These are phyloP conservation scores for Eurytemora carolleeae DNA, from an alignment of 1,140 invertebrate species.

Conservation along the genomic window DNA sequence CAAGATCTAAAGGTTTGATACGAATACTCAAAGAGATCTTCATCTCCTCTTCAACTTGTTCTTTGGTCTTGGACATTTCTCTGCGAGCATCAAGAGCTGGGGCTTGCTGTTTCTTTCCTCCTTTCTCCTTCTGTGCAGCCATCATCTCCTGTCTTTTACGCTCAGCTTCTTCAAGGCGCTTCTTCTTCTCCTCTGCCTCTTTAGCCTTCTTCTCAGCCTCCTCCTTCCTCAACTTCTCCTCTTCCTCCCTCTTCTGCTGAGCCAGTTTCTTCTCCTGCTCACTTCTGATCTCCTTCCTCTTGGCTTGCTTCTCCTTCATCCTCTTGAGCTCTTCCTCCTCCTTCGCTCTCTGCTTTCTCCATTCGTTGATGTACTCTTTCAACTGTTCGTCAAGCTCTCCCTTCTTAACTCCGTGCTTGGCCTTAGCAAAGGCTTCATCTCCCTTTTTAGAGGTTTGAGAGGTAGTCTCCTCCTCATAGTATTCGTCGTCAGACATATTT, in stretches of 20 bases:
- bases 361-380: constrained; percentile 88
- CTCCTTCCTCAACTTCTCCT: constrained; percentile 55
- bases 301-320: constrained; percentile 68
- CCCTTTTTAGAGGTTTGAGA: neutral
- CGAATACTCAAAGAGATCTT: constrained; percentile 86
- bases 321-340: constrained; percentile 83
- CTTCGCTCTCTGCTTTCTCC: constrained; percentile 78
- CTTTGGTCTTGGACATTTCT: constrained; percentile 93
- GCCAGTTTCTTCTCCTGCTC: constrained; percentile 84
- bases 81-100: constrained; percentile 66
- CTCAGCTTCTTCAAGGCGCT: constrained; percentile 75
- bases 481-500: neutral
- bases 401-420: neutral
- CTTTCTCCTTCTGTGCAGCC: neutral
- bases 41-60: constrained; percentile 96
- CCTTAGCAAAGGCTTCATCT: neutral
- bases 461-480: neutral
- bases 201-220: constrained; percentile 81
- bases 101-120: constrained; percentile 33
- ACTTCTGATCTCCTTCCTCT: constrained; percentile 38
- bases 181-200: constrained; percentile 79
- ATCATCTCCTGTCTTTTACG: constrained; percentile 83
- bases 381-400: constrained; percentile 26
- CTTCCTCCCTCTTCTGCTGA: constrained; percentile 81
- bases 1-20: constrained; percentile 73